phyloP scores from a whole-genome alignment of 2,888 invertebrate genomes.

The Caenorhabditis imperialis region DNA sequence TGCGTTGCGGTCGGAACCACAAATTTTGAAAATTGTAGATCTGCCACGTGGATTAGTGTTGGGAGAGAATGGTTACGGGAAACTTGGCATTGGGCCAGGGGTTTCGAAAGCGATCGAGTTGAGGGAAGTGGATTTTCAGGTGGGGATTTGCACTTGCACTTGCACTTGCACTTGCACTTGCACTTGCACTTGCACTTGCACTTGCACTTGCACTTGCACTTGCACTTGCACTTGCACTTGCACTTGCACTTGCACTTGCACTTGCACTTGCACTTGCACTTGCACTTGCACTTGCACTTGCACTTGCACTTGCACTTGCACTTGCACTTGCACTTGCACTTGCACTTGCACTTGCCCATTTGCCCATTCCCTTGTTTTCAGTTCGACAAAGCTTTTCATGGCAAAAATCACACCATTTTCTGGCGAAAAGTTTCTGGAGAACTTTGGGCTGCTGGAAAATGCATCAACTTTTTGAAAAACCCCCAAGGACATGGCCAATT shows the following conservation, averaged over 20 bases:
- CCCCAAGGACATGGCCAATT: not conserved
- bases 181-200: too few species aligned
- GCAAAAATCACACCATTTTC: conserved; percentile 5
- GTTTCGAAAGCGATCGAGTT: not conserved
- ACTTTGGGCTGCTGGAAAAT: conserved; percentile 12
- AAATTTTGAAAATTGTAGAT: not conserved
- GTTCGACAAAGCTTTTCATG: not conserved
- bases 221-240: too few species aligned
- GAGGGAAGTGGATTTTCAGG: conserved; percentile 1
- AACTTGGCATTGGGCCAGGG: not conserved
- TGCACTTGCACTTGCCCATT: too few species aligned
- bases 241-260: too few species aligned
- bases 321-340: too few species aligned
- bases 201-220: too few species aligned
- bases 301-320: too few species aligned
- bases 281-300: too few species aligned
- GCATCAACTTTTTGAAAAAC: not conserved
- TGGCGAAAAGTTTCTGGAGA: conserved; percentile 3
- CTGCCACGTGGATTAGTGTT: not conserved
- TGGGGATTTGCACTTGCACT: too few species aligned
- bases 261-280: too few species aligned
- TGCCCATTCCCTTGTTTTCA: too few species aligned
- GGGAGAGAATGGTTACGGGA: not conserved
- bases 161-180: not conserved
- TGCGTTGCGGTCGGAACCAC: too few species aligned